Base-by-base conservation (phyloP, 2,888 invertebrate genomes). In the Thymelicus sylvestris region DNA sequence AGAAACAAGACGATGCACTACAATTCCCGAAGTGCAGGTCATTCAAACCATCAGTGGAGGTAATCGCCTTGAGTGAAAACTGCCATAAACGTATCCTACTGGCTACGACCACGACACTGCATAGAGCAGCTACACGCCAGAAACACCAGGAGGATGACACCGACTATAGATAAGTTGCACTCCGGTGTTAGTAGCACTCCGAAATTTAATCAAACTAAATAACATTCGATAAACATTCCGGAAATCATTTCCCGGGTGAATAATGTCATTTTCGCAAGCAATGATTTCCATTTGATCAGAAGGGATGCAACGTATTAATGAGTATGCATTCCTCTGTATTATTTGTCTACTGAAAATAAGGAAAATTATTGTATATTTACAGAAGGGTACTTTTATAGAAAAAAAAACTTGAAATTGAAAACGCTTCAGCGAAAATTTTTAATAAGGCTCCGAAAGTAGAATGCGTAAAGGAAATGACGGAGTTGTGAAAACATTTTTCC, bases 61-160 rank as follows among this genome's bases (percentile, higher is more conserved):
- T 91, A 92, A 92, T 93, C 90, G 87, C 77, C 84, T 83, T 92
- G 92, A 93, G 92, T 93, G 92, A 93, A 92, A 91, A 89, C 88
- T 89, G 90, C 91, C 90, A 92, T 92, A 91, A 91, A 90, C 86
- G 86, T 79, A 75, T 78, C 76, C 75, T 82, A 86, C 84, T 83
- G 79, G 63, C 24, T 31, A 66, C 61, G 65, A 74, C 24, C 15
- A 71, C 61, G 65, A 74, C 75, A 71, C 73, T 74, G 66, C 78
- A 77, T 72, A 79, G 79, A 81, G 72, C 77, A 79, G 74, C 76
- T 74, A 77, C 76, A 74, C 12, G 6, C 4, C 80, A 82, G 81
- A 82, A 44, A 7, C 44, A 44, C 44, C 44, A 44, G 10, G 3
- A 44, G 44, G 10, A 8, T 8, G 10, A 8, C 41, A 0, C 44